Conservation (phyloP, 2,888 invertebrate species). For the Callimorpha dominula region DNA sequence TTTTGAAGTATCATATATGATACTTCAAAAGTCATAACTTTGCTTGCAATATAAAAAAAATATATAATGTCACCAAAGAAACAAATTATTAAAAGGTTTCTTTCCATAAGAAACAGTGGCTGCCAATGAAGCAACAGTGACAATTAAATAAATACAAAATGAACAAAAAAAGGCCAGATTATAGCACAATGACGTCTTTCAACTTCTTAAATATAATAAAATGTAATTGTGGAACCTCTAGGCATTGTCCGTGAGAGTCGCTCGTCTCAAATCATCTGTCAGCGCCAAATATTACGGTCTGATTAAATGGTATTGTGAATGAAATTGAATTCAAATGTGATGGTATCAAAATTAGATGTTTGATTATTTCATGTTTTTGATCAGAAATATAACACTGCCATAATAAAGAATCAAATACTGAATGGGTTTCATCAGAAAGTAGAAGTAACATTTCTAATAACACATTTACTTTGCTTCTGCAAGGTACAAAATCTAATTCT, state of each 20-base stretch:
- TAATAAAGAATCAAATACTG: too few species aligned
- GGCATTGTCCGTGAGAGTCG: slow-evolving; percentile 23
- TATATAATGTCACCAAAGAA: too few species aligned
- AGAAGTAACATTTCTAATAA: too few species aligned
- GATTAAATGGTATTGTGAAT: slow-evolving; percentile 46
- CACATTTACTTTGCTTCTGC: too few species aligned
- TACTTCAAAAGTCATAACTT: too few species aligned
- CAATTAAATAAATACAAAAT: not conserved
- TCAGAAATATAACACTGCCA: not conserved
- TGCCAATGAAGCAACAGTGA: not conserved
- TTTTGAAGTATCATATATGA: too few species aligned
- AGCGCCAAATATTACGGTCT: slow-evolving; percentile 46
- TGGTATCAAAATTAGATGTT: slow-evolving; percentile 4
- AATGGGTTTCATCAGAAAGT: too few species aligned
- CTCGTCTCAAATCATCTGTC: slow-evolving; percentile 39
- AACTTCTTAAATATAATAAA: slow-evolving; percentile 14
- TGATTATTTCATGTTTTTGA: not conserved
- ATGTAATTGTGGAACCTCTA: slow-evolving; percentile 20
- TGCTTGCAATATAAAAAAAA: too few species aligned
- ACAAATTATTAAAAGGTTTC: too few species aligned
- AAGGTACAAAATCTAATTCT: too few species aligned
- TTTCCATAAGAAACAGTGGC: not conserved
- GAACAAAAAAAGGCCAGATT: not conserved
- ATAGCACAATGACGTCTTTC: not conserved
- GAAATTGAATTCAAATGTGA: slow-evolving; percentile 38